phyloP scores from a whole-genome alignment of 2,888 invertebrate species.

The Drosophila tanythrix region DNA sequence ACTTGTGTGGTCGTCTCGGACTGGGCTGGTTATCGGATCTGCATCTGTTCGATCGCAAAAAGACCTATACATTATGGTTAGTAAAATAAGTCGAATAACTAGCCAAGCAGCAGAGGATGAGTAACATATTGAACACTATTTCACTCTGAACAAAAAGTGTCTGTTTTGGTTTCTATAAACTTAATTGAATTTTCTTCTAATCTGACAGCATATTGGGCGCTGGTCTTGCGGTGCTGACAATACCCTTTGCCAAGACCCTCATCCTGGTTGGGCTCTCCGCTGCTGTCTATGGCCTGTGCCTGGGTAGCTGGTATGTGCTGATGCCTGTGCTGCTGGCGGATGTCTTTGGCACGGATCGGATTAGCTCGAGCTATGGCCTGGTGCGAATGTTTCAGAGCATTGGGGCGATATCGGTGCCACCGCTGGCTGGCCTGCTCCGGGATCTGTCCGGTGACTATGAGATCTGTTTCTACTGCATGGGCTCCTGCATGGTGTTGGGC shows the following conservation, averaged over 20 bases:
- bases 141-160: not conserved
- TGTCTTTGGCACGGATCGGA: constrained; percentile 90
- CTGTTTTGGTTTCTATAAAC: not conserved
- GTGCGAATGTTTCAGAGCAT: constrained; percentile 91
- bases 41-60: constrained; percentile 89
- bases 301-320: constrained; percentile 91
- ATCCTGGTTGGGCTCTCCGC: constrained; percentile 89
- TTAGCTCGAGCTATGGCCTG: constrained; percentile 91
- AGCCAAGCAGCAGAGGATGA: not conserved
- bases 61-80: constrained; percentile 90
- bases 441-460: constrained; percentile 90
- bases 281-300: constrained; percentile 89
- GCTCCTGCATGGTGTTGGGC: constrained; percentile 90
- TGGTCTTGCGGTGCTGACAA: constrained; percentile 88
- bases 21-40: constrained; percentile 91
- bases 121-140: not conserved
- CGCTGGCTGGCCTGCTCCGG: constrained; percentile 88
- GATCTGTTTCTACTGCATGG: constrained; percentile 91
- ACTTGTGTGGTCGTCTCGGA: constrained; percentile 89
- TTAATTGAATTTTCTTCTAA: constrained; percentile 11
- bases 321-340: constrained; percentile 91
- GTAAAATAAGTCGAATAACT: constrained; percentile 10
- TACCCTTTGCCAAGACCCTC: constrained; percentile 89
- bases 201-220: constrained; percentile 88
- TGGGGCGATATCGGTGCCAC: constrained; percentile 90